Evolutionary conservation across 2,888 invertebrate species (phyloP).

Genomic region (Oscheius onirici): DNA sequence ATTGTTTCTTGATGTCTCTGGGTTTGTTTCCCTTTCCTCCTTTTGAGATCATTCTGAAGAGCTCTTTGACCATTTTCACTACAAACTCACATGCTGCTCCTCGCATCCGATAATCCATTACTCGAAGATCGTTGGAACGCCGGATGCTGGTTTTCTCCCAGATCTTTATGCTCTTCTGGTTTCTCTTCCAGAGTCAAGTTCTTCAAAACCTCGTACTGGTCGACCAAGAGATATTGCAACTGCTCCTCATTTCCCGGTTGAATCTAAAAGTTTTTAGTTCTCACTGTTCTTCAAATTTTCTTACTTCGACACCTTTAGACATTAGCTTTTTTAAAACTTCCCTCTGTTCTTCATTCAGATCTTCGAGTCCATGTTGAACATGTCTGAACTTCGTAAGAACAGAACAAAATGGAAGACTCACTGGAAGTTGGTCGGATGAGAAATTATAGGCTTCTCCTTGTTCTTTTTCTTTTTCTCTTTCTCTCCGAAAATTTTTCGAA

Average conservation of each 20-base stretch:
- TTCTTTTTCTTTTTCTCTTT: conserved; percentile 19
- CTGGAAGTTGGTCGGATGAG: conserved; percentile 22
- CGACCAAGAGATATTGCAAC: not conserved
- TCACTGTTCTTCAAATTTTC: not conserved
- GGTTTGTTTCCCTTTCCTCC: conserved; percentile 21
- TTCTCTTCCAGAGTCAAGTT: not conserved
- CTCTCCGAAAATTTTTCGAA: not conserved
- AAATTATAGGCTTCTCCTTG: not conserved
- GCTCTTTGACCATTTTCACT: not conserved
- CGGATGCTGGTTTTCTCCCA: not conserved
- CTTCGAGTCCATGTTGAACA: conserved; percentile 3
- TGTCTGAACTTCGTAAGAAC: conserved; percentile 1
- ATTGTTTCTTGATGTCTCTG: conserved; percentile 16
- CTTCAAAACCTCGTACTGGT: conserved; percentile 6
- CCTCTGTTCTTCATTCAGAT: conserved; percentile 7
- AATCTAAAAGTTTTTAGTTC: not conserved
- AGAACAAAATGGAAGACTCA: not conserved
- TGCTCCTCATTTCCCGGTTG: conserved; percentile 17
- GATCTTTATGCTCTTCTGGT: not conserved
- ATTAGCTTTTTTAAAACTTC: not conserved
- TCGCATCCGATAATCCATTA: conserved; percentile 20
- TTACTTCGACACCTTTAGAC: not conserved
- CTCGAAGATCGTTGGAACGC: conserved; percentile 14
- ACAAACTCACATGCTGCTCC: conserved; percentile 29
- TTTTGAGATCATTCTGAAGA: conserved; percentile 27